Evolutionary conservation across 2,797 vertebrate genomes (phyloP).

Genomic region (Megalops cyprinoides): DNA sequence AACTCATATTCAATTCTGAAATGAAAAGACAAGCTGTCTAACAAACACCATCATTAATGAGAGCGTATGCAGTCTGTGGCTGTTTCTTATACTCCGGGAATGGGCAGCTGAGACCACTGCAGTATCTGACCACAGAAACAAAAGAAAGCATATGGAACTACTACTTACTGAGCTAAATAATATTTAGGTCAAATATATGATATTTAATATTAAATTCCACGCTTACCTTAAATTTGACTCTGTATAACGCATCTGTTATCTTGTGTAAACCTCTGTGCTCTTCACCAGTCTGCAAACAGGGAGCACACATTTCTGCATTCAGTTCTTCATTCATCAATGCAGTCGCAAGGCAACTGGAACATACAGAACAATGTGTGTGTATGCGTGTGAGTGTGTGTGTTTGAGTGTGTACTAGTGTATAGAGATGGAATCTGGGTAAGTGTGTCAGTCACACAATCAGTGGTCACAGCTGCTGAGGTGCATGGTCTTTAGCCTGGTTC

Average conservation of each 20-base stretch:
- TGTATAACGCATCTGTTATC: conserved; percentile 92
- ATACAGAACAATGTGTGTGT: neutral
- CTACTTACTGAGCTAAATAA: too few species aligned
- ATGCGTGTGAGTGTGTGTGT: neutral
- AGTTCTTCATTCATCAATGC: neutral
- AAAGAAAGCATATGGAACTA: neutral
- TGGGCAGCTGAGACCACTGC: neutral
- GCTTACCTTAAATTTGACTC: conserved; percentile 92
- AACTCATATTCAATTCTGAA: too few species aligned
- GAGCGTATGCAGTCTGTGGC: too few species aligned
- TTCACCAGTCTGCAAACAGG: conserved; percentile 76
- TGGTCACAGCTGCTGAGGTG: neutral
- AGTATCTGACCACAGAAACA: neutral
- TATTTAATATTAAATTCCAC: neutral
- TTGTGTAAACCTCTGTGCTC: conserved; percentile 85
- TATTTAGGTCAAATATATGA: neutral
- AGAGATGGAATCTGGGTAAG: neutral
- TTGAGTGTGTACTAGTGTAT: neutral
- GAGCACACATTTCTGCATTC: conserved; percentile 17
- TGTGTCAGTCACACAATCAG: neutral
- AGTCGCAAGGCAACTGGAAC: too few species aligned
- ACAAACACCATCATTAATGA: too few species aligned
- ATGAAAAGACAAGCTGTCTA: too few species aligned
- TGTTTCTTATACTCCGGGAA: neutral
- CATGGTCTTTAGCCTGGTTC: neutral